phyloP scores from a whole-genome alignment of 2,113 vertebrate species.

The Chinchilla lanigera region DNA sequence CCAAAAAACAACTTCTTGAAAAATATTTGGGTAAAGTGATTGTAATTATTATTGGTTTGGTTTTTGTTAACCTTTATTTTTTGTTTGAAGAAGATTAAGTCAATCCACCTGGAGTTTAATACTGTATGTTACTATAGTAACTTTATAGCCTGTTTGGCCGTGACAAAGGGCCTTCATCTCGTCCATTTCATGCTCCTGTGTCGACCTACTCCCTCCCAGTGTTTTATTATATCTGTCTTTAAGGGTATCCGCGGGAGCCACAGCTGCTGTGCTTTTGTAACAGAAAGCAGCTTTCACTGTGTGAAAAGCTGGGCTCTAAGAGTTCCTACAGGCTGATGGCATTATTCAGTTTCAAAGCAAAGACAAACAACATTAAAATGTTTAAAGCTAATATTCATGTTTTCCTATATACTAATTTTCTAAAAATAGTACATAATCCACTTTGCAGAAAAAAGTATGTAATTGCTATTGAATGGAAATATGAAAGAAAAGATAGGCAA shows the following conservation, averaged over 20 bases:
- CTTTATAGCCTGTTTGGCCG: constrained; percentile 91
- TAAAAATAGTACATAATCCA: constrained; percentile 51
- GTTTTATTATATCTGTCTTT: constrained; percentile 91
- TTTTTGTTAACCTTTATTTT: constrained; percentile 88
- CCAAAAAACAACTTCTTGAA: constrained; percentile 81
- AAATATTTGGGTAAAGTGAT: constrained; percentile 83
- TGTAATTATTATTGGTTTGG: constrained; percentile 87
- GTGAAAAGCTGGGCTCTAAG: constrained; percentile 87
- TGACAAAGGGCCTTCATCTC: constrained; percentile 93
- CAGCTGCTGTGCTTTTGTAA: constrained; percentile 90
- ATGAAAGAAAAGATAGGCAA: constrained; percentile 69
- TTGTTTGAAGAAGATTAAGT: constrained; percentile 90
- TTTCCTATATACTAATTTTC: constrained; percentile 67
- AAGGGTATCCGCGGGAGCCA: constrained; percentile 89
- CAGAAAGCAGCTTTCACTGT: constrained; percentile 88
- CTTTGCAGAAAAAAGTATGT: constrained; percentile 65
- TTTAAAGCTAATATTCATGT: constrained; percentile 87
- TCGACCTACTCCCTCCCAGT: constrained; percentile 90
- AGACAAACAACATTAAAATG: constrained; percentile 88
- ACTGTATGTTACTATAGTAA: constrained; percentile 95
- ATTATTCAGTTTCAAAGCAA: constrained; percentile 89
- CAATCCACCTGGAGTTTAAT: constrained; percentile 92
- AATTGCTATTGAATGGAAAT: constrained; percentile 77
- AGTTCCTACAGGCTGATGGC: constrained; percentile 87
- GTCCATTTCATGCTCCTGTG: constrained; percentile 92